These are phyloP conservation scores for Corvus moneduloides DNA, from an alignment of 2,113 vertebrate species.

Conservation along the genomic window DNA sequence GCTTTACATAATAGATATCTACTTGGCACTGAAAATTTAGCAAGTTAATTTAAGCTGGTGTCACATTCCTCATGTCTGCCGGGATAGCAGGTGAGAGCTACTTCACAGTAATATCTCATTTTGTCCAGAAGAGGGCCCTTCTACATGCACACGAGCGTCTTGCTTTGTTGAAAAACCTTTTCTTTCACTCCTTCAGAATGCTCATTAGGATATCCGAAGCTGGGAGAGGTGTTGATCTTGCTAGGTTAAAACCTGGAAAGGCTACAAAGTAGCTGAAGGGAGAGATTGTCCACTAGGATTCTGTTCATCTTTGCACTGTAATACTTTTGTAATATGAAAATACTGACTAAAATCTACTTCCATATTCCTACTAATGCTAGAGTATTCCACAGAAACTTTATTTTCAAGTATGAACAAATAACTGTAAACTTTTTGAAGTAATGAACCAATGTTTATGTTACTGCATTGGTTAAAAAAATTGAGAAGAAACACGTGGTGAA, in stretches of 20 bases:
- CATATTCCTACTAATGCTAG: background rate
- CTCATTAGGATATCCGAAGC: accelerated
- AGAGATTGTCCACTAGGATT: background rate
- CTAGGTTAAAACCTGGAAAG: background rate
- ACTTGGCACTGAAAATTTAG: background rate
- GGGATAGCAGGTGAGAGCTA: background rate
- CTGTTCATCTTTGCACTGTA: background rate
- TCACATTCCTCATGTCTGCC: background rate
- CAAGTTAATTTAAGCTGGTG: background rate
- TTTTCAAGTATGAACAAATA: background rate
- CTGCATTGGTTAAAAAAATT: background rate
- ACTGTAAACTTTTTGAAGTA: background rate
- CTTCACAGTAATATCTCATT: background rate
- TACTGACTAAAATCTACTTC: background rate
- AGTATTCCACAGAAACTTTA: background rate
- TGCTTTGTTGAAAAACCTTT: background rate
- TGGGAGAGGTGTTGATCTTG: background rate
- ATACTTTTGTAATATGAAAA: background rate
- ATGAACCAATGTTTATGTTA: background rate
- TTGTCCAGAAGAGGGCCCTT: slow-evolving; percentile 18
- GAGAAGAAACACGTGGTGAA: background rate
- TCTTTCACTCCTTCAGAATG: background rate
- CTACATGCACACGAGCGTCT: background rate
- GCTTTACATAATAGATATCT: background rate
- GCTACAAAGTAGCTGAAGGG: background rate